Percentiles rank a stretch among this genome's conserved stretches.
These are phyloP conservation scores for Drosophila testacea DNA, from an alignment of 2,888 invertebrate species.

Conservation along the genomic window DNA sequence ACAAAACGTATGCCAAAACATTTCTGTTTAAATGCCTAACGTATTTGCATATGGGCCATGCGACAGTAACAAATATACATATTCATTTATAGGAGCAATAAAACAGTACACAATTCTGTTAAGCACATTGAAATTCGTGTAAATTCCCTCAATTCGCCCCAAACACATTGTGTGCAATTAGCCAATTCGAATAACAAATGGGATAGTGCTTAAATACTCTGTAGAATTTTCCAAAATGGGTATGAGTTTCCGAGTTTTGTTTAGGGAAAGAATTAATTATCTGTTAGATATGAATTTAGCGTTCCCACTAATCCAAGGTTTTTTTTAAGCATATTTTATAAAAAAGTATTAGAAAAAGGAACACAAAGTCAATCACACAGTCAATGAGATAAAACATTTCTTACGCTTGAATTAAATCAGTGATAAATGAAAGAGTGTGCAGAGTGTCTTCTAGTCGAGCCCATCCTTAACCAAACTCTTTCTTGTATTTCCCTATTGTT, in stretches of 20 bases:
- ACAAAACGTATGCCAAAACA: constrained; percentile 40
- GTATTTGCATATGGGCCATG: constrained; percentile 34
- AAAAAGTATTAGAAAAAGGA: no score
- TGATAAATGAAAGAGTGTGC: neutral
- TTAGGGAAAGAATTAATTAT: no score
- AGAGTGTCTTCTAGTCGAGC: constrained; percentile 1
- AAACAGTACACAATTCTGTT: constrained; percentile 28
- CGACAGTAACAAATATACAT: constrained; percentile 1
- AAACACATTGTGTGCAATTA: constrained; percentile 41
- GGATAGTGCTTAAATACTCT: constrained; percentile 1
- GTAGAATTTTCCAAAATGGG: neutral
- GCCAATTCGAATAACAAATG: constrained; percentile 31
- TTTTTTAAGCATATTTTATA: no score
- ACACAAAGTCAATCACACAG: no score
- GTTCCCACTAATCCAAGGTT: no score
- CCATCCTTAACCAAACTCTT: neutral
- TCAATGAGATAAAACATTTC: no score
- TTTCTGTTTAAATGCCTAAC: constrained; percentile 31
- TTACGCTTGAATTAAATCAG: no score
- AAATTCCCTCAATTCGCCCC: constrained; percentile 10
- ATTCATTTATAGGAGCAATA: constrained; percentile 15
- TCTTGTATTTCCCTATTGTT: constrained; percentile 2
- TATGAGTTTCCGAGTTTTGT: neutral
- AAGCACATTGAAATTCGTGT: constrained; percentile 17
- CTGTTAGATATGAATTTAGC: no score